phyloP scores from a whole-genome alignment of 2,888 invertebrate species.

The Melangyna quadrimaculata region DNA sequence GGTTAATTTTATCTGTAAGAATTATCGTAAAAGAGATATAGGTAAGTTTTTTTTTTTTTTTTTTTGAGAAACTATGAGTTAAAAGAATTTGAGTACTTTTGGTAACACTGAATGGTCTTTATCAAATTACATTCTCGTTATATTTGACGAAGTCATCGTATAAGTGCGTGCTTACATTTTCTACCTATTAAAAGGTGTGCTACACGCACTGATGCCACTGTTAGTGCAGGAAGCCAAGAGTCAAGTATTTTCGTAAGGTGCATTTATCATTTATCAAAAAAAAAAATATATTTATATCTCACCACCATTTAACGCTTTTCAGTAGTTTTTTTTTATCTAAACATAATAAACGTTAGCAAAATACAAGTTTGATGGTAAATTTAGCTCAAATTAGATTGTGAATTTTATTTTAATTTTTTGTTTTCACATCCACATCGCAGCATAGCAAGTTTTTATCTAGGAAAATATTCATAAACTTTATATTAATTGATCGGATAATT shows the following conservation, averaged over 20 bases:
- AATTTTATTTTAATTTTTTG: slow-evolving; percentile 17
- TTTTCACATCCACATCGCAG: background rate
- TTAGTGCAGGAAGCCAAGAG: slow-evolving; percentile 50
- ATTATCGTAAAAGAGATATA: too few species aligned
- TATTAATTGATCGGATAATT: background rate
- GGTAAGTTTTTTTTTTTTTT: background rate
- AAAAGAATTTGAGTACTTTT: background rate
- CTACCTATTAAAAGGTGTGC: background rate
- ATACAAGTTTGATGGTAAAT: slow-evolving; percentile 60
- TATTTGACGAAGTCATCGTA: background rate
- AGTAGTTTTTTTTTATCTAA: background rate
- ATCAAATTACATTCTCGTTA: background rate
- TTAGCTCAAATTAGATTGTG: slow-evolving; percentile 64
- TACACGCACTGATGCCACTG: slow-evolving; percentile 23
- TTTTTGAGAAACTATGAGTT: too few species aligned
- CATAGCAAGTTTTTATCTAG: background rate
- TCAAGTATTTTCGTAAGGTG: slow-evolving; percentile 58
- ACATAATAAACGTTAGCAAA: slow-evolving; percentile 51
- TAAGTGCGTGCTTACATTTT: background rate
- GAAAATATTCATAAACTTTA: slow-evolving; percentile 22
- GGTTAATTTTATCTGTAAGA: too few species aligned
- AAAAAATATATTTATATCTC: background rate
- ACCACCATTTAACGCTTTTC: background rate
- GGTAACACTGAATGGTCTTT: background rate
- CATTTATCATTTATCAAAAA: slow-evolving; percentile 62